A percentile compares a stretch with the other conserved stretches of the same genome.
These are phyloP conservation scores for Ciconia nigra DNA, from an alignment of 2,797 vertebrate genomes.

Conservation along the genomic window DNA sequence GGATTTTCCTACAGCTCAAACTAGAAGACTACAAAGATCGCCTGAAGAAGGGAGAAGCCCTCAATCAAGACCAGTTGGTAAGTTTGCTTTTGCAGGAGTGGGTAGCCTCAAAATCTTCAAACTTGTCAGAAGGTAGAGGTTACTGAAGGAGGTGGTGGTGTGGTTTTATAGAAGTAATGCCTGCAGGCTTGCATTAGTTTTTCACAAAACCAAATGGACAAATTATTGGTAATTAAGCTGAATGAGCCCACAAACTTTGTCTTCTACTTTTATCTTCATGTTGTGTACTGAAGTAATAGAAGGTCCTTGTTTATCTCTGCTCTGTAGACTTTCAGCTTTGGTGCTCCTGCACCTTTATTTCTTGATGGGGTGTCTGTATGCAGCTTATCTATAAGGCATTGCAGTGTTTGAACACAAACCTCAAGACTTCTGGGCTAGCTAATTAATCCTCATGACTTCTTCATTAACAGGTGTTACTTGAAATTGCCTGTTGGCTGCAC, in stretches of 20 bases:
- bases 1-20: constrained; percentile 81
- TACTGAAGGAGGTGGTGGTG: background rate
- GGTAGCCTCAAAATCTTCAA: background rate
- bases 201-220: background rate
- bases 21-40: constrained; percentile 89
- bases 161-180: background rate
- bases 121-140: background rate
- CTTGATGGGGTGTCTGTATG: background rate
- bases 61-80: constrained; percentile 95
- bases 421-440: background rate
- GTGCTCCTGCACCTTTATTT: background rate
- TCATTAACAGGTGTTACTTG: background rate
- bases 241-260: background rate
- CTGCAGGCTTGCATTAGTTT: background rate
- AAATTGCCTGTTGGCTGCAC: background rate
- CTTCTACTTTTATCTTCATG: background rate
- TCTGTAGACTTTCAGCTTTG: background rate
- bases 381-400: background rate
- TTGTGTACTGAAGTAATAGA: background rate
- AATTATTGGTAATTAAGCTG: background rate
- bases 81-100: constrained; percentile 25
- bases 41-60: constrained; percentile 80
- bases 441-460: background rate
- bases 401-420: background rate
- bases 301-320: background rate